These are phyloP conservation scores for Liolophura sinensis DNA, from an alignment of 1,140 invertebrate species.

Conservation along the genomic window DNA sequence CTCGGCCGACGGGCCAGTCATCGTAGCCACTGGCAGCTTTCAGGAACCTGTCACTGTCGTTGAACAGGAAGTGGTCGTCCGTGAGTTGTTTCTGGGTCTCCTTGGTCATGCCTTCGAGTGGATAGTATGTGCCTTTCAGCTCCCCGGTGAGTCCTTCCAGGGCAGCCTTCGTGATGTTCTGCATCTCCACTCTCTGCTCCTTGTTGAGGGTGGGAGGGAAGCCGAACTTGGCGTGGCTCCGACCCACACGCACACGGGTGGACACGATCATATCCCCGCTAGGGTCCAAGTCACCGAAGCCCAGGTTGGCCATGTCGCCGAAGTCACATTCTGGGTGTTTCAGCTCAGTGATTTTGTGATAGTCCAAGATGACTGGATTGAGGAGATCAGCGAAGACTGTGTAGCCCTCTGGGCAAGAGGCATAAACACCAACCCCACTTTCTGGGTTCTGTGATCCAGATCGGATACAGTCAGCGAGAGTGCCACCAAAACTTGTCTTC, in stretches of 20 bases:
- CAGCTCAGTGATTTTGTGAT: conserved; percentile 34
- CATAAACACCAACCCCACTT: conserved; percentile 44
- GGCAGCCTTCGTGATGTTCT: conserved; percentile 34
- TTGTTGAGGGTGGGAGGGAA: conserved; percentile 76
- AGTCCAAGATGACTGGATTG: conserved; percentile 43
- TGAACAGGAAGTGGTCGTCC: conserved; percentile 51
- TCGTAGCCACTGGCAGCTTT: too few species aligned
- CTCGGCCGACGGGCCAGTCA: too few species aligned
- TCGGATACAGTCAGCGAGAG: conserved; percentile 37
- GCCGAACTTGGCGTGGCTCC: conserved; percentile 39
- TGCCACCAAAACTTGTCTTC: conserved; percentile 38
- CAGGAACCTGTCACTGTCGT: too few species aligned
- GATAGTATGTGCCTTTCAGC: too few species aligned
- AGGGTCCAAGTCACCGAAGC: conserved; percentile 46
- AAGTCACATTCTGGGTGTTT: conserved; percentile 73
- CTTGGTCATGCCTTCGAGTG: conserved; percentile 43
- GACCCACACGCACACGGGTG: conserved; percentile 46
- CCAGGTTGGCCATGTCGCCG: conserved; percentile 63
- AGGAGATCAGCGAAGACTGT: conserved; percentile 40
- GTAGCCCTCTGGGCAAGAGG: conserved; percentile 49
- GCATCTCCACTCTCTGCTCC: conserved; percentile 42
- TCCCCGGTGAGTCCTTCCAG: conserved; percentile 45
- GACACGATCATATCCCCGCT: conserved; percentile 66
- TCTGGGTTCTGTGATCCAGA: conserved; percentile 41
- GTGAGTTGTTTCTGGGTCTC: conserved; percentile 48